Percentiles rank a stretch among this genome's conserved stretches.
phyloP scores from a whole-genome alignment of 2,113 vertebrate genomes.

The Alouatta palliata region DNA sequence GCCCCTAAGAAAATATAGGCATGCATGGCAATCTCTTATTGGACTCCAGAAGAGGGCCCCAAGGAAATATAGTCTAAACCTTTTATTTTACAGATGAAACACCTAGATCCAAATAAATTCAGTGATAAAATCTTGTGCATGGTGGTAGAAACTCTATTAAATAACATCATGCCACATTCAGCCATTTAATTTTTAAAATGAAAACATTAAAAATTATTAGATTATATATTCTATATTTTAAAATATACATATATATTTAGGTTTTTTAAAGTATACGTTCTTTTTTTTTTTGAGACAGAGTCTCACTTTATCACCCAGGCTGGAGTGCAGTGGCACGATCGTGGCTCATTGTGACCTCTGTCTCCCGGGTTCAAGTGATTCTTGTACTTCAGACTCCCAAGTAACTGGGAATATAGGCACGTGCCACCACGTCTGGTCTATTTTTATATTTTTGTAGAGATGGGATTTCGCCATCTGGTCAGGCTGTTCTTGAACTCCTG shows the following conservation, averaged over 20 bases:
- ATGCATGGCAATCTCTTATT: not conserved
- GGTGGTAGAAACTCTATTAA: not conserved
- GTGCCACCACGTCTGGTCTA: no score
- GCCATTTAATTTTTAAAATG: not conserved
- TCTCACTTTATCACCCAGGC: no score
- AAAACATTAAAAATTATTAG: not conserved
- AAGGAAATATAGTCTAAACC: not conserved
- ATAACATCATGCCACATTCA: not conserved
- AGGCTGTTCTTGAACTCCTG: no score
- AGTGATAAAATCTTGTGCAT: not conserved
- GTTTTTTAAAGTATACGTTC: not conserved
- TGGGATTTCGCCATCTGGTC: no score
- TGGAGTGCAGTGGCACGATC: no score
- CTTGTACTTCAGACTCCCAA: no score
- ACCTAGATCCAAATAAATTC: not conserved
- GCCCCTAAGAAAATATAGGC: not conserved
- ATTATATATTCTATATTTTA: not conserved
- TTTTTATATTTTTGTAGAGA: no score
- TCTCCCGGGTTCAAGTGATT: no score
- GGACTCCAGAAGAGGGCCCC: not conserved
- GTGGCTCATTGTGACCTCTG: no score
- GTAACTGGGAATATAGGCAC: no score
- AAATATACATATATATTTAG: not conserved
- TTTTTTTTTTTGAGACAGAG: not conserved
- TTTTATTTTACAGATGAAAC: not conserved